Conservation (phyloP, 2,113 vertebrate genomes). For the Lichenostomus cassidix region DNA sequence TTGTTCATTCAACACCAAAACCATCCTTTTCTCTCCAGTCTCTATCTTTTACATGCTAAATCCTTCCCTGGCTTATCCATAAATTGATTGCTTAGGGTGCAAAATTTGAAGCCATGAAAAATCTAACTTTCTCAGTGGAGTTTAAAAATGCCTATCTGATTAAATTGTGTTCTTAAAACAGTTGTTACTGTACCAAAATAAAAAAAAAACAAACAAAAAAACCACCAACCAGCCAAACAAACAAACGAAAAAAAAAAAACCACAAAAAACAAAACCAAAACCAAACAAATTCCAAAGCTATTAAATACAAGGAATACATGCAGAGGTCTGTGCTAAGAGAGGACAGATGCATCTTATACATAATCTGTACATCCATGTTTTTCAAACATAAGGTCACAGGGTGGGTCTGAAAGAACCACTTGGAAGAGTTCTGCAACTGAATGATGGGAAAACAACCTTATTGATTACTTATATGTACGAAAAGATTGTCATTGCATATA, state of each 20-base stretch:
- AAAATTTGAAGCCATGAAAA: neutral
- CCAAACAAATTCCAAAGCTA: neutral
- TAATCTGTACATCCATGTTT: no score
- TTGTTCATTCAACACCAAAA: neutral
- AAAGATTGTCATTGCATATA: neutral
- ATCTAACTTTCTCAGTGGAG: neutral
- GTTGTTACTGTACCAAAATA: rapidly evolving
- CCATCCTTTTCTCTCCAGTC: neutral
- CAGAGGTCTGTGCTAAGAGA: neutral
- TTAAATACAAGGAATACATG: neutral
- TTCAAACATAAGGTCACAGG: neutral
- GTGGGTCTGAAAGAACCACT: neutral
- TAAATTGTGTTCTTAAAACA: neutral
- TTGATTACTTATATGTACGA: neutral
- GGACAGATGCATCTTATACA: neutral
- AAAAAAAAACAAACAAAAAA: neutral
- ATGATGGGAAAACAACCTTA: neutral
- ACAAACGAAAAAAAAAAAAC: neutral
- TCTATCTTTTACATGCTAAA: neutral
- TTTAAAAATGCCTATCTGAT: neutral
- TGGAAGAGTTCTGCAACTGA: neutral
- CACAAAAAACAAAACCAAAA: neutral
- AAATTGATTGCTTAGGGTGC: neutral
- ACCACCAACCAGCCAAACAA: neutral
- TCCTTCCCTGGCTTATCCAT: neutral